Percentiles rank a stretch among this genome's conserved stretches.
Conservation (phyloP, 2,888 invertebrate genomes). For the Gerris lacustris region DNA sequence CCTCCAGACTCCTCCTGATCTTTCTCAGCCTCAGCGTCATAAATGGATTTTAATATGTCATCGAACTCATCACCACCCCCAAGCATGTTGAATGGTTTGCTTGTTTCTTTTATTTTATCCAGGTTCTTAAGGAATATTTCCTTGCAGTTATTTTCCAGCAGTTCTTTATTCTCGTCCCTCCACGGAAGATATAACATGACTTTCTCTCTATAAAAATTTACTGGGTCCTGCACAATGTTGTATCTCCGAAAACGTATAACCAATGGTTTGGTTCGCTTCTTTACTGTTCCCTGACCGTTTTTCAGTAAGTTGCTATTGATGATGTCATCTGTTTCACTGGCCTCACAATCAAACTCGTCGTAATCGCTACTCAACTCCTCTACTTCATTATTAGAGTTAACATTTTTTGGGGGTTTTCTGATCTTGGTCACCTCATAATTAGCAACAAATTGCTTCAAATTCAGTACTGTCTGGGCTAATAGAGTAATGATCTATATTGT, state of each 20-base stretch:
- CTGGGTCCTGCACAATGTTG: slow-evolving; percentile 20
- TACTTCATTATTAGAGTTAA: not conserved
- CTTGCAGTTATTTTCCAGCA: not conserved
- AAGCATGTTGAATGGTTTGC: not conserved
- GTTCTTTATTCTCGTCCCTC: slow-evolving; percentile 26
- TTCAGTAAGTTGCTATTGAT: not conserved
- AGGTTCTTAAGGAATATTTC: not conserved
- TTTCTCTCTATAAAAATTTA: slow-evolving; percentile 28
- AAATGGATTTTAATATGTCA: not conserved
- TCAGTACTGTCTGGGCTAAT: slow-evolving; percentile 29
- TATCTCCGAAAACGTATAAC: slow-evolving; percentile 17
- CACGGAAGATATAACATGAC: slow-evolving; percentile 30
- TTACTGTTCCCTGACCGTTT: not conserved
- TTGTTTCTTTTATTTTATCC: not conserved
- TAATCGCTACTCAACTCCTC: not conserved
- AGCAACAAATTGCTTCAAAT: slow-evolving; percentile 28
- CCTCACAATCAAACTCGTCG: not conserved
- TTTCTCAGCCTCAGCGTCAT: not conserved
- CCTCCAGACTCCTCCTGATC: not conserved
- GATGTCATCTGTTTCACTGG: not conserved
- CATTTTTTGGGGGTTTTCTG: too few species aligned
- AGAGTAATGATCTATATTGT: slow-evolving; percentile 30
- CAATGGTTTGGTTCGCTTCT: not conserved
- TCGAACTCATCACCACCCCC: not conserved
- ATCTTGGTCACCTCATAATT: slow-evolving; percentile 12